phyloP scores from a whole-genome alignment of 2,113 vertebrate genomes.

The Mus pahari region DNA sequence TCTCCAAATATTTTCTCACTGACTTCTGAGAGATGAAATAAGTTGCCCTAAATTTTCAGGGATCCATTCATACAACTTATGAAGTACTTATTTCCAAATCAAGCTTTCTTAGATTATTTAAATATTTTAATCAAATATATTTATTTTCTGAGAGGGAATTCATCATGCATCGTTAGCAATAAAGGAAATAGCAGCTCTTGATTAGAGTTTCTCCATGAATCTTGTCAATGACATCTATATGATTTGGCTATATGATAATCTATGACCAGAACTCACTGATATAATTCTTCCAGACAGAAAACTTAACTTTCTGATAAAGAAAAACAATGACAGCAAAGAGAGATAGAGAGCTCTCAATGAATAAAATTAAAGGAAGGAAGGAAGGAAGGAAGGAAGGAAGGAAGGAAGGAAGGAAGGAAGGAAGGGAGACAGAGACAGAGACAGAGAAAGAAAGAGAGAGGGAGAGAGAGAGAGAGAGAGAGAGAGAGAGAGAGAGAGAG shows the following conservation, averaged over 20 bases:
- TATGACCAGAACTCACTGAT: background rate
- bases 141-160: background rate
- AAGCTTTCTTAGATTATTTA: background rate
- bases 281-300: background rate
- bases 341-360: background rate
- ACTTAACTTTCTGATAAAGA: background rate
- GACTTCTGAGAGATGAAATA: background rate
- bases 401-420: no score
- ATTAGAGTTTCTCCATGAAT: background rate
- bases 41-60: background rate
- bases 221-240: background rate
- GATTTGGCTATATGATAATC: no score
- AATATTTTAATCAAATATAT: background rate
- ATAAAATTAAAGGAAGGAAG: background rate
- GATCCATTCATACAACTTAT: background rate
- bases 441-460: background rate
- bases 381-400: no score
- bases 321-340: background rate
- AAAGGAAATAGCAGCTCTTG: background rate
- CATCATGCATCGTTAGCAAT: background rate
- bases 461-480: background rate
- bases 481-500: rapidly evolving
- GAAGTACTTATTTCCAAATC: background rate
- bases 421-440: background rate
- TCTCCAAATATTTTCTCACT: background rate